These are phyloP conservation scores for Ceraclea dissimilis DNA, from an alignment of 2,888 invertebrate genomes.

Conservation along the genomic window DNA sequence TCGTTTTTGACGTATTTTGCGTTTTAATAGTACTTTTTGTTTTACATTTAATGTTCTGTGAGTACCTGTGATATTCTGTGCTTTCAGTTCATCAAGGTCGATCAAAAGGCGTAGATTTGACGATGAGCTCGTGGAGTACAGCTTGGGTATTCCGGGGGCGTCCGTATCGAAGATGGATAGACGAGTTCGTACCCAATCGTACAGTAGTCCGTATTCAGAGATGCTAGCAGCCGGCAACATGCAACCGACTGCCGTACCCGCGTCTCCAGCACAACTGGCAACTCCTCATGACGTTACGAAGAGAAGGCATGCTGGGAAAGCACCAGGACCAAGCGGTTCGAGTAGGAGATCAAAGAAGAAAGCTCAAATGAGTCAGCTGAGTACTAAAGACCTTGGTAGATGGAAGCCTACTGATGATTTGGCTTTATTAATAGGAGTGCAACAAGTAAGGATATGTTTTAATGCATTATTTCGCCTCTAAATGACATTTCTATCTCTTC, in stretches of 20 bases:
- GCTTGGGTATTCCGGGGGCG: constrained; percentile 59
- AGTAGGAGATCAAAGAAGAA: constrained; percentile 46
- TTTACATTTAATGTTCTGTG: too few species aligned
- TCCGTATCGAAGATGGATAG: constrained; percentile 41
- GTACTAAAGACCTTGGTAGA: constrained; percentile 79
- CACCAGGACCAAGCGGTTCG: constrained; percentile 35
- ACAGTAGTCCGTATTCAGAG: constrained; percentile 48
- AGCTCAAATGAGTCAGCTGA: constrained; percentile 59
- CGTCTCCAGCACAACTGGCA: constrained; percentile 21
- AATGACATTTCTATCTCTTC: too few species aligned
- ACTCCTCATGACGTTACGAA: constrained; percentile 21
- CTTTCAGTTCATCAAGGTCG: constrained; percentile 75
- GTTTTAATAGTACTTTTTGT: too few species aligned
- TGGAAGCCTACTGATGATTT: constrained; percentile 99
- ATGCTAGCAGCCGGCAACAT: constrained; percentile 29
- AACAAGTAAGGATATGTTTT: constrained; percentile 57
- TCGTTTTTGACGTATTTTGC: too few species aligned
- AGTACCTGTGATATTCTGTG: too few species aligned
- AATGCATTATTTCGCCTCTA: background rate
- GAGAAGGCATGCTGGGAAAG: constrained; percentile 16
- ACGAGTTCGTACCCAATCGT: constrained; percentile 44
- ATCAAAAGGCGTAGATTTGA: constrained; percentile 95
- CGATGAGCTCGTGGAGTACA: constrained; percentile 93
- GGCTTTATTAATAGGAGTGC: constrained; percentile 85
- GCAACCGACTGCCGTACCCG: constrained; percentile 21